Conservation (phyloP, 2,888 invertebrate genomes). For the Ormyrus nitidulus region DNA sequence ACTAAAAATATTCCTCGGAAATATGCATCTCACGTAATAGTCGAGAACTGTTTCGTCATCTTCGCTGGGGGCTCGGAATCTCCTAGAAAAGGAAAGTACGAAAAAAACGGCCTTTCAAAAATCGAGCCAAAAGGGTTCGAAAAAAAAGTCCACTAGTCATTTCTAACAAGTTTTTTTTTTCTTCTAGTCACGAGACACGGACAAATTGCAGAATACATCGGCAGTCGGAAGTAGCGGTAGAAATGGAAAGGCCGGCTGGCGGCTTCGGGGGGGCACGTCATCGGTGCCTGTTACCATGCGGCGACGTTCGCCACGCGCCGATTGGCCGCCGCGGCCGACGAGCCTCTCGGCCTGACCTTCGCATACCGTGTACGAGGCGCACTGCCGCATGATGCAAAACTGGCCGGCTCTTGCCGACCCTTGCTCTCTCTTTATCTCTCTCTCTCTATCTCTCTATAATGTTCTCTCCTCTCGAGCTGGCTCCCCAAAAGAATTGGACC, state of each 20-base stretch:
- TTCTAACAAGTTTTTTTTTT: no score
- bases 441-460: no score
- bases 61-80: background rate
- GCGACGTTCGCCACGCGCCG: background rate
- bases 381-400: background rate
- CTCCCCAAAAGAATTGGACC: no score
- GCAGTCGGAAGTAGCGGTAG: no score
- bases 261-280: slow-evolving; percentile 2
- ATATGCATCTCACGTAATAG: background rate
- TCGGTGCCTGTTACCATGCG: slow-evolving; percentile 36
- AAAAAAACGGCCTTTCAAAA: background rate
- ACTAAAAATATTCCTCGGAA: background rate
- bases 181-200: no score
- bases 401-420: no score
- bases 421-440: no score
- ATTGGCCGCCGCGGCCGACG: slow-evolving; percentile 47
- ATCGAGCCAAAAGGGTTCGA: background rate
- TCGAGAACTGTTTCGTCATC: slow-evolving; percentile 25
- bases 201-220: no score
- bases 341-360: slow-evolving; percentile 53
- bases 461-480: no score
- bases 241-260: background rate
- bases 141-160: background rate
- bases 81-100: no score
- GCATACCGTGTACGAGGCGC: slow-evolving; percentile 32